Percentiles rank a stretch among this genome's conserved stretches.
Evolutionary conservation across 2,113 vertebrate genomes (phyloP).

Genomic region (Callorhinus ursinus): DNA sequence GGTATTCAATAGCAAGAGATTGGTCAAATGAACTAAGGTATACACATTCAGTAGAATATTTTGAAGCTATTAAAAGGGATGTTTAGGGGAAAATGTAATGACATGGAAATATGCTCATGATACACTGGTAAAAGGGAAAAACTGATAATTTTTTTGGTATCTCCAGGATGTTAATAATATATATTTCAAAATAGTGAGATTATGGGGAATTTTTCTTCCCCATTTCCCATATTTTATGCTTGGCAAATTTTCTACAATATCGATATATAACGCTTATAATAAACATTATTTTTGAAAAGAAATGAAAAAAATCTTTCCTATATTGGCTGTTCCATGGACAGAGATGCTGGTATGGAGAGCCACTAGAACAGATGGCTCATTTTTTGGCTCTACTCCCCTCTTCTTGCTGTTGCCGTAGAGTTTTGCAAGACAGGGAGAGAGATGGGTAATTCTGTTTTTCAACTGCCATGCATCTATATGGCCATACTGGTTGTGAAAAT

Average conservation of each 20-base stretch:
- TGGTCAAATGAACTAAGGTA: neutral
- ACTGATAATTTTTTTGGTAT: neutral
- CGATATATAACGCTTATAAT: neutral
- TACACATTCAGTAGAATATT: neutral
- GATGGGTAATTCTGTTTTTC: neutral
- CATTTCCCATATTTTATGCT: neutral
- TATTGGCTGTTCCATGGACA: neutral
- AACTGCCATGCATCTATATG: neutral
- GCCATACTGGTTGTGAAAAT: neutral
- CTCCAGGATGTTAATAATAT: neutral
- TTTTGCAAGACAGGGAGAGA: neutral
- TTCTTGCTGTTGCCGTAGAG: neutral
- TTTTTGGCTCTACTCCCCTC: neutral
- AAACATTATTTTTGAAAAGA: neutral
- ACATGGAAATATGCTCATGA: neutral
- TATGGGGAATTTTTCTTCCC: neutral
- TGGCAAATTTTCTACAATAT: neutral
- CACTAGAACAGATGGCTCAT: neutral
- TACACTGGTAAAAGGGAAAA: neutral
- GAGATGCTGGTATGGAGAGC: neutral
- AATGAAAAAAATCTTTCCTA: neutral
- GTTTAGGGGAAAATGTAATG: neutral
- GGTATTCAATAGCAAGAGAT: neutral
- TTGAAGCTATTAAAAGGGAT: neutral
- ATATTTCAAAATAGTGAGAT: neutral